phyloP scores from a whole-genome alignment of 2,113 vertebrate species.

The Heterotis niloticus region DNA sequence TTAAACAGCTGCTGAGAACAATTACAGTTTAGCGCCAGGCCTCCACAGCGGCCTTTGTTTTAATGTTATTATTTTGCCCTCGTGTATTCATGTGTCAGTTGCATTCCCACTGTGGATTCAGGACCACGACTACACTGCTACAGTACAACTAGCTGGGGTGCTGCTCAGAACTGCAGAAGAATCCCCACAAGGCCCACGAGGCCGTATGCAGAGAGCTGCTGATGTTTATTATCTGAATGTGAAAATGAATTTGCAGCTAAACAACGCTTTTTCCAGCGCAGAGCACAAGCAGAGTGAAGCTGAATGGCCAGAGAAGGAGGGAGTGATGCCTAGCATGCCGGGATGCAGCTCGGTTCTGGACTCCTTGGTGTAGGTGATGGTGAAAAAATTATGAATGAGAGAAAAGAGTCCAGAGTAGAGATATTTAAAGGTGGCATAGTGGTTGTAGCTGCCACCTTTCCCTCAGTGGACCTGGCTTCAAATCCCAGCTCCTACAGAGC shows the following conservation, averaged over 20 bases:
- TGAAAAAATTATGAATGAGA: neutral
- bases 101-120: constrained; percentile 22
- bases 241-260: constrained; percentile 72
- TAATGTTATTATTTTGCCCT: constrained; percentile 35
- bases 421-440: too few species aligned
- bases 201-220: constrained; percentile 57
- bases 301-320: constrained; percentile 52
- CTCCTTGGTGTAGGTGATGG: constrained; percentile 37
- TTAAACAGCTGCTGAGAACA: constrained; percentile 14
- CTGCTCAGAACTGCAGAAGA: constrained; percentile 49
- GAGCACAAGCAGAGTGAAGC: constrained; percentile 48
- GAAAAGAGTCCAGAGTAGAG: constrained; percentile 30
- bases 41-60: constrained; percentile 37
- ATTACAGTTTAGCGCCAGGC: constrained; percentile 36
- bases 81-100: constrained; percentile 33
- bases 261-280: constrained; percentile 63
- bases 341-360: constrained; percentile 34
- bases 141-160: constrained; percentile 32
- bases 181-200: constrained; percentile 59
- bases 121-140: too few species aligned
- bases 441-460: too few species aligned
- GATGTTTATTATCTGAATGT: constrained; percentile 64
- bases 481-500: too few species aligned
- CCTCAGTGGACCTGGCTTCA: too few species aligned
- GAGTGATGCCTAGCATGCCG: constrained; percentile 24